phyloP scores from a whole-genome alignment of 2,113 vertebrate genomes.

The Gopherus evgoodei region DNA sequence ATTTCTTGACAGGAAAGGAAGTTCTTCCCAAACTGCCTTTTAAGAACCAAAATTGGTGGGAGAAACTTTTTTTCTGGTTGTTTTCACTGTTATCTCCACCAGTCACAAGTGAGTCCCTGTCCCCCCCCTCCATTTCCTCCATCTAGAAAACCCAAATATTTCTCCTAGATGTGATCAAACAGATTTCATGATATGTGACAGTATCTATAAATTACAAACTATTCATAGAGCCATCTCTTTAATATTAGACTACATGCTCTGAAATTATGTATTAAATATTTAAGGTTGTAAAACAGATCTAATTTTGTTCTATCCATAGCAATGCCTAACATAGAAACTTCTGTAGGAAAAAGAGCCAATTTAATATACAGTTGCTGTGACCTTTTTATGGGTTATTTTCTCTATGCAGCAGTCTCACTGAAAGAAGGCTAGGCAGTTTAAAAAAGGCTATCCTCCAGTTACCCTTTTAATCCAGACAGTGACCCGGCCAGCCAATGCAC shows the following conservation, averaged over 20 bases:
- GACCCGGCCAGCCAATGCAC: too few species aligned
- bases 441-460: not conserved
- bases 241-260: constrained; percentile 56
- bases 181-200: constrained; percentile 48
- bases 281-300: constrained; percentile 53
- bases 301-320: constrained; percentile 47
- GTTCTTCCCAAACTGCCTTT: constrained; percentile 34
- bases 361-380: not conserved
- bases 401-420: not conserved
- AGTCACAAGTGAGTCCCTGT: not conserved
- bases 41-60: constrained; percentile 3
- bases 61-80: not conserved
- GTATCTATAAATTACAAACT: constrained; percentile 62
- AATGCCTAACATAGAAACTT: not conserved
- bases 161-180: constrained; percentile 52
- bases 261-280: constrained; percentile 60
- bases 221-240: constrained; percentile 61
- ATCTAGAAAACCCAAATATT: constrained; percentile 56
- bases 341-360: not conserved
- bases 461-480: not conserved
- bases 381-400: constrained; percentile 3
- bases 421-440: not conserved
- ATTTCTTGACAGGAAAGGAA: constrained; percentile 48
- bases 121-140: not conserved
- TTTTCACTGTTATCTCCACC: not conserved